These are phyloP conservation scores for Enoplosus armatus DNA, from an alignment of 2,797 vertebrate genomes.

Conservation along the genomic window DNA sequence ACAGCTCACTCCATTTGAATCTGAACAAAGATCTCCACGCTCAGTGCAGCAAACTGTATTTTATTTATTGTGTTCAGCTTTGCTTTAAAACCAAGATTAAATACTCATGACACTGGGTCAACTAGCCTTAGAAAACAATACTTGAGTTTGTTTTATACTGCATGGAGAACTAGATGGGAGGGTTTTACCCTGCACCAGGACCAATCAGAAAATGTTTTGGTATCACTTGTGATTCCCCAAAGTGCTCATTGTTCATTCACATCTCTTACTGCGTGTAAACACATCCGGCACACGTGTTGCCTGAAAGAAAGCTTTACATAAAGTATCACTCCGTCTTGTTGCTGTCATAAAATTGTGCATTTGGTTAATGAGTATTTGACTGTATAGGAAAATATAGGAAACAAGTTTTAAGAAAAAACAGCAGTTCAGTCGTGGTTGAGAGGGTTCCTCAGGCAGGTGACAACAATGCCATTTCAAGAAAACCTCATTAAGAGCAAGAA, in stretches of 20 bases:
- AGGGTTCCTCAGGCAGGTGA: background rate
- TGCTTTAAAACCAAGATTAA: constrained; percentile 31
- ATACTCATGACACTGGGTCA: background rate
- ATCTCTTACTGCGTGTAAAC: background rate
- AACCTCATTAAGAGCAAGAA: background rate
- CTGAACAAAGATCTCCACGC: constrained; percentile 29
- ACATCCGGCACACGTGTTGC: background rate
- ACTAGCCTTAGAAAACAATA: background rate
- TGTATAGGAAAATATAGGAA: background rate
- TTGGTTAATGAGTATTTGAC: background rate
- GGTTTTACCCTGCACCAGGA: background rate
- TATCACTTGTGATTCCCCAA: background rate
- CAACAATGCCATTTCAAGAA: background rate
- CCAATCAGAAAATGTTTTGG: background rate
- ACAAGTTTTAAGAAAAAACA: background rate
- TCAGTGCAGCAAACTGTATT: constrained; percentile 30
- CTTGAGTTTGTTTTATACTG: background rate
- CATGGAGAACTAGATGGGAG: background rate
- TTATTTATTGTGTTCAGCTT: constrained; percentile 18
- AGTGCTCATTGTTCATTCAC: background rate
- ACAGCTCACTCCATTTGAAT: constrained; percentile 25
- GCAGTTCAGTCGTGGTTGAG: background rate
- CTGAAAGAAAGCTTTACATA: background rate
- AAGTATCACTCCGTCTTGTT: background rate
- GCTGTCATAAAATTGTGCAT: background rate